Base-by-base conservation (phyloP, 2,113 vertebrate species). In the Tichodroma muraria region DNA sequence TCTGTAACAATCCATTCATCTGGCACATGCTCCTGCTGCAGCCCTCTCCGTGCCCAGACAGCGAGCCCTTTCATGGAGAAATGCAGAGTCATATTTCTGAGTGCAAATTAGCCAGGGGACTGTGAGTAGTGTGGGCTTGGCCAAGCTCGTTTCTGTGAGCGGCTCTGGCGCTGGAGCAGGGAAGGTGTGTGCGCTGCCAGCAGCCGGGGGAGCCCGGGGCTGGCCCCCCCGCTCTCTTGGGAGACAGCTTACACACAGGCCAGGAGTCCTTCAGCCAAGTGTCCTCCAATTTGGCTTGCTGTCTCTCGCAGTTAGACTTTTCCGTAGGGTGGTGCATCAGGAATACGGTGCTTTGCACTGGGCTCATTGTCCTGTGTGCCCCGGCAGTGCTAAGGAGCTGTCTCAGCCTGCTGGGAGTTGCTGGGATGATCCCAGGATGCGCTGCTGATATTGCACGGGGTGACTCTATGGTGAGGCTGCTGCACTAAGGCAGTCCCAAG, bases 21-120 rank as follows among this genome's bases (percentile, higher is more conserved):
- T 82, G 75, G 88, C 54, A 25, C 84, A 44, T n/a, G 72, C 61
- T 70, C 49, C 72, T 85, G 8, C 80, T 57, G 50, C 77, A 88
- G 83, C 81, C 79, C 56, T 66, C 60, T 54, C 63, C 0, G 2
- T 96, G 85, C 89, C 57, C 88, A 96, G 54, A 98, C 97, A 98
- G 85, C 80, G 82, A 68, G 56, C 47, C 81, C 94, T 98, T 98
- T 98, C 97, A 98, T 60, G 66, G 82, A 85, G 91, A 94, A 94
- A 3, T 72, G 97, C 96, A 95, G 96, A 98, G 96, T 97, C 97
- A 96, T 66, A 69, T 96, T 88, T 91, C 90, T 92, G 94, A 96
- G 89, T 56, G 75, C 90, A 88, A 38, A 95, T 89, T 95, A 94
- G 94, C 92, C 20, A 2, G 44, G 53, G 53, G 59, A 78, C 91